phyloP scores from a whole-genome alignment of 2,888 invertebrate species.

The Sinopyrophorus schimmeli region DNA sequence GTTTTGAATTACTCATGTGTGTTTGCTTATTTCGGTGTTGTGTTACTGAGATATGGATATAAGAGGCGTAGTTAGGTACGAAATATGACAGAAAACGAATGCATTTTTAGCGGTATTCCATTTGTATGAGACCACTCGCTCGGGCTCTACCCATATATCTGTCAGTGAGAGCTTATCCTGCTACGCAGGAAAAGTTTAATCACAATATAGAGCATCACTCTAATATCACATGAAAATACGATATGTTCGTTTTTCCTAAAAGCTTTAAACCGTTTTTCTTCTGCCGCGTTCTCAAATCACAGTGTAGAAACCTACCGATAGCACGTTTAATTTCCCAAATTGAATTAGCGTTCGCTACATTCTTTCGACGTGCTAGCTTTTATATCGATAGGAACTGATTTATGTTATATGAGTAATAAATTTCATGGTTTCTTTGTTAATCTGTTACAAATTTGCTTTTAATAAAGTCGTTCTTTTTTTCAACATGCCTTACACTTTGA shows the following conservation, averaged over 20 bases:
- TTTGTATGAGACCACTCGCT: conserved; percentile 27
- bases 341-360: conserved; percentile 32
- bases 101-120: conserved; percentile 26
- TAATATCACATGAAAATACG: conserved; percentile 19
- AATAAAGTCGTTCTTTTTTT: neutral
- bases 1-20: too few relatives aligned
- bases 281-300: conserved; percentile 18
- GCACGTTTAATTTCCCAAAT: conserved; percentile 35
- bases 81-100: conserved; percentile 20
- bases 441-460: too few relatives aligned
- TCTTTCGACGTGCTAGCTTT: conserved; percentile 30
- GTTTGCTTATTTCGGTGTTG: too few relatives aligned
- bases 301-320: conserved; percentile 30
- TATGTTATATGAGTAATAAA: conserved; percentile 29
- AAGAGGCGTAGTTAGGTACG: too few relatives aligned
- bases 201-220: conserved; percentile 25
- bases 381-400: conserved; percentile 29
- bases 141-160: conserved; percentile 25
- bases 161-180: conserved; percentile 26
- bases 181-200: conserved; percentile 28
- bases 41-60: too few relatives aligned
- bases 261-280: conserved; percentile 28
- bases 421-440: conserved; percentile 28
- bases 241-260: conserved; percentile 24
- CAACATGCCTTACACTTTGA: neutral